These are phyloP conservation scores for Kobus ellipsiprymnus DNA, from an alignment of 2,113 vertebrate species.

Conservation along the genomic window DNA sequence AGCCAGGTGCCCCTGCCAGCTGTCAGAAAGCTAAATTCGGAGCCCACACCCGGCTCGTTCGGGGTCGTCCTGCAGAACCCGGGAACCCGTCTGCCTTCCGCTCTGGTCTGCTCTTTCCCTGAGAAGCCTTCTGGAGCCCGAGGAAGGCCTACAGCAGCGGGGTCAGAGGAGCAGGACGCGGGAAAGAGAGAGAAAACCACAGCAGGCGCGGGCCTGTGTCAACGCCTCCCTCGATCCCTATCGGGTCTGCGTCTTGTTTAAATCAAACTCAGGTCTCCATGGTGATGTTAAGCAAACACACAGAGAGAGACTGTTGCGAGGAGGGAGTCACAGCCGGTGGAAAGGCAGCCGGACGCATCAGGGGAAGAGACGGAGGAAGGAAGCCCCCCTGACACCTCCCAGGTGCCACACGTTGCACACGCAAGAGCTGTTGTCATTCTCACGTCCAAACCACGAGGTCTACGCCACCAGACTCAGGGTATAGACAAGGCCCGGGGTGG, in stretches of 20 bases:
- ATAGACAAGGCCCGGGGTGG: not conserved
- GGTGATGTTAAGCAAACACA: not conserved
- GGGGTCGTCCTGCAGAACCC: fast-evolving
- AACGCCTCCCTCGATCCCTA: not conserved
- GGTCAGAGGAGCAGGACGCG: fast-evolving
- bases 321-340: fast-evolving
- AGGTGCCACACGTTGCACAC: fast-evolving
- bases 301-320: fast-evolving
- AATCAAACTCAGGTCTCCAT: not conserved
- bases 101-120: fast-evolving
- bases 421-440: fast-evolving
- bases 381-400: not conserved
- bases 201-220: not conserved
- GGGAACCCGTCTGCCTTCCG: fast-evolving
- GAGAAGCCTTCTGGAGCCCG: not conserved
- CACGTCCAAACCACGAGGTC: fast-evolving
- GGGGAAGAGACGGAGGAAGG: not conserved
- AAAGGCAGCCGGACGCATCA: fast-evolving
- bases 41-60: fast-evolving
- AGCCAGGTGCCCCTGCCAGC: not conserved
- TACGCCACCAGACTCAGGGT: fast-evolving
- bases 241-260: not conserved
- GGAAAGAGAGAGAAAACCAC: too few species aligned
- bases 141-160: fast-evolving
- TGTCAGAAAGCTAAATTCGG: not conserved